phyloP scores from a whole-genome alignment of 2,888 invertebrate species.

The Hipparchia sbordonii region DNA sequence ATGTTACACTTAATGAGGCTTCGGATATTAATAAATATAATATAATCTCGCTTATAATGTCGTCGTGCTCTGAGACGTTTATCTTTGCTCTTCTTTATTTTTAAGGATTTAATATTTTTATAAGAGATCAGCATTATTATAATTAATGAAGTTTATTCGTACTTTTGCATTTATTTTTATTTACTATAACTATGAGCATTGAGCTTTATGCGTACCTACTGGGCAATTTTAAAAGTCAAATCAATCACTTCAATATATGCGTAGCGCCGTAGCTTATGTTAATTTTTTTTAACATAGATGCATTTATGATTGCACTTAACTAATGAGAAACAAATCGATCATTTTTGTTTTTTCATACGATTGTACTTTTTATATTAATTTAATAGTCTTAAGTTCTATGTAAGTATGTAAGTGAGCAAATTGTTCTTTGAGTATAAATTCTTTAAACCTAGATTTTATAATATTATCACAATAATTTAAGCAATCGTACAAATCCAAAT shows the following conservation, averaged over 20 bases:
- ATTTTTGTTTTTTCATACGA: too few species aligned
- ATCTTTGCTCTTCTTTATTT: constrained; percentile 20
- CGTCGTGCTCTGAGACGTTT: constrained; percentile 26
- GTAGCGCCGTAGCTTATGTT: too few species aligned
- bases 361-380: too few species aligned
- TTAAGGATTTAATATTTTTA: constrained; percentile 6
- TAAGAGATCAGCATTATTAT: neutral
- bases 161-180: neutral
- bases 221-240: neutral
- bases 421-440: too few species aligned
- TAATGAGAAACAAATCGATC: too few species aligned
- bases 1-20: constrained; percentile 60
- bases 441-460: too few species aligned
- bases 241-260: neutral
- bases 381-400: too few species aligned
- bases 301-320: too few species aligned
- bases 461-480: too few species aligned
- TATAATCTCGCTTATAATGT: constrained; percentile 36
- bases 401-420: too few species aligned
- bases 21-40: constrained; percentile 35
- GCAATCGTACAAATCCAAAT: too few species aligned
- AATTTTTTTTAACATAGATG: too few species aligned
- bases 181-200: neutral
- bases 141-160: neutral
- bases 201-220: neutral